Evolutionary conservation across 2,888 invertebrate species (phyloP), one percentile per base, ranked within the genome.

Genomic region (Pteria penguin): DNA sequence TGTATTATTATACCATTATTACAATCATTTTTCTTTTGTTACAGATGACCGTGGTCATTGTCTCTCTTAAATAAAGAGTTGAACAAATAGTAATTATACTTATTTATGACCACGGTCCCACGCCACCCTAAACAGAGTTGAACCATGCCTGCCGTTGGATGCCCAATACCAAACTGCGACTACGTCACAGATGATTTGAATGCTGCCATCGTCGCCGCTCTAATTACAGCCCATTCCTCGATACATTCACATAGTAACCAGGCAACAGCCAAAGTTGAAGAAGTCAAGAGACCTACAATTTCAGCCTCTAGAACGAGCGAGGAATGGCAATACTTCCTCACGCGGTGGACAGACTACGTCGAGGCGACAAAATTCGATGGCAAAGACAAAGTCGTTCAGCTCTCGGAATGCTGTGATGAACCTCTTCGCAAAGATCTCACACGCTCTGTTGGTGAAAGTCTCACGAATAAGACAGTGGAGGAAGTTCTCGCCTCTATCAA

Each of bases 351-450:
- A 24, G 80, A 82, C 33, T 81, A 85, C 57, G 74, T 78, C 11
- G 31, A 26, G 3, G 82, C 82, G n/a, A 85, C 82, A 11, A 76
- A 80, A 22, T 36, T 84, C 5, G 57, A 55, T 1, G 82, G 76
- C 29, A 55, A 58, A 5, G 82, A 82, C 54, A 55, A 31, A 24
- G 74, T 82, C 2, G 62, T 84, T 31, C 80, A 83, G 58, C 78
- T 83, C 2, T 66, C 80, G 2, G 80, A 84, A 72, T 83, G 76
- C 54, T 82, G 83, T 58, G 81, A 84, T 33, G 82, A 84, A 27
- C 4, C 69, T 1, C 76, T 84, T 3, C 62, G 80, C 0, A 78
- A 75, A 68, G 80, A 84, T 71, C 72, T 82, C 2, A 81, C 82
- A 32, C 52, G 85, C 26, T 52, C 80, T 14, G 63, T 68, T 18